These are phyloP conservation scores for Pangasius djambal DNA, from an alignment of 2,797 vertebrate species.

Conservation along the genomic window DNA sequence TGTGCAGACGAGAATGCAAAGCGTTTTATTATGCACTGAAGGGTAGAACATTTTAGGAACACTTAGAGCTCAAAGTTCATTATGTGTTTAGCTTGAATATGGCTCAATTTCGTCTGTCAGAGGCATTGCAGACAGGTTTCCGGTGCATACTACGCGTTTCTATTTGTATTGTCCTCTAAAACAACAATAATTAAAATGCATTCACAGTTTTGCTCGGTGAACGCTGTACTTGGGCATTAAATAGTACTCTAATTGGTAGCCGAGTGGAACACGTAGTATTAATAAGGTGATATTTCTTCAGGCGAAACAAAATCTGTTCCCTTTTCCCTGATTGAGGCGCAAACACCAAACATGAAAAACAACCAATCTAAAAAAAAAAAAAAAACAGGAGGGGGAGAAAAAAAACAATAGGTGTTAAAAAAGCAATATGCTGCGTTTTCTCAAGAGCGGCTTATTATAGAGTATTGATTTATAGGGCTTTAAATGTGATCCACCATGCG, in stretches of 20 bases:
- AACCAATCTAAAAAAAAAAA: conserved; percentile 60
- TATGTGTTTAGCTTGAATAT: conserved; percentile 48
- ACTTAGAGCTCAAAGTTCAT: conserved; percentile 60
- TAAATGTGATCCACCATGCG: conserved; percentile 81
- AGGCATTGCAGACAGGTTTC: conserved; percentile 1
- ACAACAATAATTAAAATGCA: conserved; percentile 85
- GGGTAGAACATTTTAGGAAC: conserved; percentile 69
- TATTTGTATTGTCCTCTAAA: conserved; percentile 49
- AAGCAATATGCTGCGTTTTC: conserved; percentile 80
- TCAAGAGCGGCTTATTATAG: conserved; percentile 82
- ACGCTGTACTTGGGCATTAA: conserved; percentile 85
- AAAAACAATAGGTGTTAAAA: conserved; percentile 85
- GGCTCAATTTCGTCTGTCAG: conserved; percentile 31
- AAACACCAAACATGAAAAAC: conserved; percentile 60
- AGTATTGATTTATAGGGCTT: conserved; percentile 83
- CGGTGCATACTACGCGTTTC: conserved; percentile 1
- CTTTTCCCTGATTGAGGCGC: conserved; percentile 67
- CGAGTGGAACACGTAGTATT: conserved; percentile 66
- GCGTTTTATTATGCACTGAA: conserved; percentile 90
- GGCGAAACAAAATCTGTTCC: conserved; percentile 89
- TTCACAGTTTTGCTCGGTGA: conserved; percentile 79
- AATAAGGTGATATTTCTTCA: conserved; percentile 85
- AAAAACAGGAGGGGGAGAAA: conserved; percentile 32
- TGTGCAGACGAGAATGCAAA: conserved; percentile 89
- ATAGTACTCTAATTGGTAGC: conserved; percentile 76